A percentile compares a stretch with the other conserved stretches of the same genome.
phyloP scores from a whole-genome alignment of 2,797 vertebrate genomes.

The Momotus momota region DNA sequence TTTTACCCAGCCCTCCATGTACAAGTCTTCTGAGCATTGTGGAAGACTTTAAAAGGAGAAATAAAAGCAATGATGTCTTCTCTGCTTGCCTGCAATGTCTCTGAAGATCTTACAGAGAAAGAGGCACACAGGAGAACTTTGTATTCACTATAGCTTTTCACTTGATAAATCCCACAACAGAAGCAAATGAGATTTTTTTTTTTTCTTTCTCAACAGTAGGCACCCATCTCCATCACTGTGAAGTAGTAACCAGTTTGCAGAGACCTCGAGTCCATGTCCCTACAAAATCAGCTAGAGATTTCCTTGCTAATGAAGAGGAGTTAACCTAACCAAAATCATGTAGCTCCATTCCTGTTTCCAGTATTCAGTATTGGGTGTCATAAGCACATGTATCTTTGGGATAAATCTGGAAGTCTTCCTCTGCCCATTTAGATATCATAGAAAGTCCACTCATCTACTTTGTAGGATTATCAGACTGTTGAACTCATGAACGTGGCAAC shows the following conservation, averaged over 20 bases:
- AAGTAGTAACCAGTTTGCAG: background rate
- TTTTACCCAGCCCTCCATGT: background rate
- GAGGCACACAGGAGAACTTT: background rate
- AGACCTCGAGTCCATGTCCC: accelerated
- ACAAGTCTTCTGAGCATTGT: background rate
- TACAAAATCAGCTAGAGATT: background rate
- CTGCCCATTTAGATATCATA: background rate
- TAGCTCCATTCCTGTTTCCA: background rate
- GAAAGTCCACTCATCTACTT: background rate
- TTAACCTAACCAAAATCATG: background rate
- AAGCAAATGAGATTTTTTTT: background rate
- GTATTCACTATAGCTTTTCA: background rate
- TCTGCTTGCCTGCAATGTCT: background rate
- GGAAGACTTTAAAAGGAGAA: background rate
- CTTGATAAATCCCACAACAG: background rate
- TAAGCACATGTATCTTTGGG: background rate
- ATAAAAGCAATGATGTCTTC: background rate
- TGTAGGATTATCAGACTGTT: background rate
- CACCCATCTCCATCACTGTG: background rate
- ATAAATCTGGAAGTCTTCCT: background rate
- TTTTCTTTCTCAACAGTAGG: background rate
- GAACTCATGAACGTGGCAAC: background rate
- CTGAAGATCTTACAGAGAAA: background rate
- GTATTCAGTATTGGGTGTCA: background rate
- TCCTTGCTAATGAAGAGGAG: background rate